Conservation (phyloP, 1,140 invertebrate species). For the Tetragnatha versicolor region DNA sequence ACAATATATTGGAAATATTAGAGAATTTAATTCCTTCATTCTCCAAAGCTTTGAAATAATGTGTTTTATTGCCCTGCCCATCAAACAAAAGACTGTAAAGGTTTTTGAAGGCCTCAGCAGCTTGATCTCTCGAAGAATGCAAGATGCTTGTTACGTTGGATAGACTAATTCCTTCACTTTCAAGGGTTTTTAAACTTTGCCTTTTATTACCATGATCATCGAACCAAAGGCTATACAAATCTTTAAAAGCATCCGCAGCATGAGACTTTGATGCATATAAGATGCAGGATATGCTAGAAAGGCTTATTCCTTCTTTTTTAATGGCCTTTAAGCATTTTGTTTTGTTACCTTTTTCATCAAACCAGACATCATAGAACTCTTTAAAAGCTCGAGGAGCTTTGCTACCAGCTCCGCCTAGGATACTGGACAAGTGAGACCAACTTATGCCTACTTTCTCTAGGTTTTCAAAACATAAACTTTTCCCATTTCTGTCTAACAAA, state of each 20-base stretch:
- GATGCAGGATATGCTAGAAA: not conserved
- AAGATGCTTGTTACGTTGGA: conserved; percentile 24
- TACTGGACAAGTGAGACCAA: not conserved
- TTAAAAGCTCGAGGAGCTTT: conserved; percentile 14
- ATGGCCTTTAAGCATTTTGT: not conserved
- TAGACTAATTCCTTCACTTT: conserved; percentile 18
- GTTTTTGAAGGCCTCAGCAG: conserved; percentile 29
- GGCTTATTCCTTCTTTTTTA: conserved; percentile 1
- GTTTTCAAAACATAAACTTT: conserved; percentile 18
- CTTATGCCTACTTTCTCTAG: conserved; percentile 1
- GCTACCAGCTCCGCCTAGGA: conserved; percentile 2
- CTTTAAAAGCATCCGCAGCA: conserved; percentile 15
- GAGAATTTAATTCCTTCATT: not conserved
- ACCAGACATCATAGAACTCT: not conserved
- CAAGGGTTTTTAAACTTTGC: conserved; percentile 14
- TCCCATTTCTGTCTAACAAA: conserved; percentile 18
- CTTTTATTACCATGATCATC: conserved; percentile 17
- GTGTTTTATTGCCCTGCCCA: conserved; percentile 6
- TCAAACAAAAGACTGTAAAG: conserved; percentile 27
- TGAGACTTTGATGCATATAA: not conserved
- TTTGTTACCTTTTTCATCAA: conserved; percentile 13
- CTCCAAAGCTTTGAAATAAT: not conserved
- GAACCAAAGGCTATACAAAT: conserved; percentile 19
- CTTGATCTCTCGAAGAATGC: conserved; percentile 8
- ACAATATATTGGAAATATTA: not conserved